phyloP scores from a whole-genome alignment of 2,113 vertebrate genomes.

The Patagioenas fasciata region DNA sequence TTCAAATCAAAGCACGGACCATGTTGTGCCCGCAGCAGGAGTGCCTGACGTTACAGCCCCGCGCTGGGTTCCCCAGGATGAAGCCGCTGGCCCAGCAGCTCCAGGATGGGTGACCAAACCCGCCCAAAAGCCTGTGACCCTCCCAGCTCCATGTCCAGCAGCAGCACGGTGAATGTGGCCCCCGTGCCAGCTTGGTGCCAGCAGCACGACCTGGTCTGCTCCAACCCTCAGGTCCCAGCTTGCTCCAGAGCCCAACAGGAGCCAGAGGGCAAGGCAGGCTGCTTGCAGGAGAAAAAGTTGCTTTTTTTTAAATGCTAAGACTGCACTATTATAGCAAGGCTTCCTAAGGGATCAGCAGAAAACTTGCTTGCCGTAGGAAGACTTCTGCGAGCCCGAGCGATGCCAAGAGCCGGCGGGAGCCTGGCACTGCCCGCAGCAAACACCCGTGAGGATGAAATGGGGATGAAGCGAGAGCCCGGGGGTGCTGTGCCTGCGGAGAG shows the following conservation, averaged over 20 bases:
- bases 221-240: neutral
- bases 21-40: neutral
- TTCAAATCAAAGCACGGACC: neutral
- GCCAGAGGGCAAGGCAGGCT: neutral
- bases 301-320: neutral
- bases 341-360: slow-evolving; percentile 33
- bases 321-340: neutral
- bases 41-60: fast-evolving
- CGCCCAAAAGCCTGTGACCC: fast-evolving
- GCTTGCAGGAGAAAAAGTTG: slow-evolving; percentile 12
- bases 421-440: neutral
- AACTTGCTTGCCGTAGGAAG: slow-evolving; percentile 5
- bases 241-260: neutral
- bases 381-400: neutral
- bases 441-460: neutral
- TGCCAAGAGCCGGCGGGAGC: neutral
- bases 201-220: neutral
- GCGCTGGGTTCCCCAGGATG: neutral
- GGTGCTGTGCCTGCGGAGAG: fast-evolving
- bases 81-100: neutral
- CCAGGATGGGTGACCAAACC: neutral
- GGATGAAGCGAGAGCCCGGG: neutral
- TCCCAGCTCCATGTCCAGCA: neutral
- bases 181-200: neutral
- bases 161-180: fast-evolving